phyloP scores from a whole-genome alignment of 2,888 invertebrate genomes.

The Amphimallon solstitiale region DNA sequence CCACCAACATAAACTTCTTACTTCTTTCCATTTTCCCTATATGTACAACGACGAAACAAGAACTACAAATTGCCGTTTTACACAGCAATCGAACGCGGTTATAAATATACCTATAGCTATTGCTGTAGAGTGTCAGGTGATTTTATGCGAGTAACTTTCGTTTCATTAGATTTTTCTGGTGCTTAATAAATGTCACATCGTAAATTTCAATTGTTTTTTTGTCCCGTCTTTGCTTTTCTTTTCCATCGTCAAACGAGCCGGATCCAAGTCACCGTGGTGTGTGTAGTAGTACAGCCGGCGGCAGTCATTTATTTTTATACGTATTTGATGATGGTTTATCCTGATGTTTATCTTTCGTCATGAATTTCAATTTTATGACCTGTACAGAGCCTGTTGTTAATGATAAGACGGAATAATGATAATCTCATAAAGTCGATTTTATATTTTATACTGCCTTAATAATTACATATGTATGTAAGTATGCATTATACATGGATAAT shows the following conservation, averaged over 20 bases:
- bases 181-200: slow-evolving; percentile 33
- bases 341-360: slow-evolving; percentile 25
- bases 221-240: slow-evolving; percentile 3
- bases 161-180: slow-evolving; percentile 34
- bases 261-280: neutral
- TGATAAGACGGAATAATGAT: too few species aligned
- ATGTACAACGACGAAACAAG: slow-evolving; percentile 44
- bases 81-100: slow-evolving; percentile 45
- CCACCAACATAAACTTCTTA: slow-evolving; percentile 14
- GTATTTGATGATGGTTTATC: slow-evolving; percentile 31
- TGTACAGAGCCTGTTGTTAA: slow-evolving; percentile 16
- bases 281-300: neutral
- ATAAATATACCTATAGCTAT: slow-evolving; percentile 40
- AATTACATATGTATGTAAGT: too few species aligned
- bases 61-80: slow-evolving; percentile 51
- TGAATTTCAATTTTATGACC: slow-evolving; percentile 32
- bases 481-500: too few species aligned
- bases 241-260: neutral
- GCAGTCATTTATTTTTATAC: slow-evolving; percentile 26
- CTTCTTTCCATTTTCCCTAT: slow-evolving; percentile 36
- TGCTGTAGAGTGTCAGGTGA: slow-evolving; percentile 1
- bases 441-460: too few species aligned
- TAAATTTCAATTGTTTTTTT: slow-evolving; percentile 25
- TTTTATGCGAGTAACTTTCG: slow-evolving; percentile 19
- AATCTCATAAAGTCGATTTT: too few species aligned